Evolutionary conservation across 2,888 invertebrate genomes (phyloP).

Genomic region (Augiades crinisus): DNA sequence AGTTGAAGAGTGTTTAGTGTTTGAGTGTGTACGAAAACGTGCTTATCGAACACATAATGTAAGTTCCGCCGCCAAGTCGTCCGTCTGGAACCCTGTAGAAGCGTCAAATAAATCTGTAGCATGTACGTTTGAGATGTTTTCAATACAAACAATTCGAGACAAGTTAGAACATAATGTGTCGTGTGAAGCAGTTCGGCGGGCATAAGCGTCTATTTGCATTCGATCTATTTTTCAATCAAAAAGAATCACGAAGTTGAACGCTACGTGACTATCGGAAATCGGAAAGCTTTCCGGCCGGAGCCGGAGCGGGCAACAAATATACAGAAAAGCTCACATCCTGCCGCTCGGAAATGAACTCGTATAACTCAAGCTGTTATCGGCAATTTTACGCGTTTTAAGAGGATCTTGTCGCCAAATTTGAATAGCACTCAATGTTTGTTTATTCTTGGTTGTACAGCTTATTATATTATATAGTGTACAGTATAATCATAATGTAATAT

Average conservation of each 20-base stretch:
- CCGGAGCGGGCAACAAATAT: background rate
- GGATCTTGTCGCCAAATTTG: too few relatives aligned
- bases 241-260: constrained; percentile 12
- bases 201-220: constrained; percentile 11
- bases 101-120: background rate
- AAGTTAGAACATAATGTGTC: background rate
- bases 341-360: constrained; percentile 4
- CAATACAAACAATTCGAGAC: background rate
- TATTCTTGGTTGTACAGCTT: too few relatives aligned
- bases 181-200: background rate
- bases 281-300: constrained; percentile 2
- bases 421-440: too few relatives aligned
- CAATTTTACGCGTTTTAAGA: too few relatives aligned
- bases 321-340: background rate
- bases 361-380: too few relatives aligned
- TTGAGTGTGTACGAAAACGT: background rate
- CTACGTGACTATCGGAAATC: constrained; percentile 16
- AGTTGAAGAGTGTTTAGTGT: background rate
- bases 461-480: too few relatives aligned
- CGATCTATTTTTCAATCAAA: constrained; percentile 20
- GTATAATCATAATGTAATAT: too few relatives aligned
- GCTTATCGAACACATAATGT: background rate
- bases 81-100: background rate
- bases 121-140: background rate
- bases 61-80: background rate